Base-by-base conservation (phyloP, 1,140 invertebrate species). In the Drosophila santomea region DNA sequence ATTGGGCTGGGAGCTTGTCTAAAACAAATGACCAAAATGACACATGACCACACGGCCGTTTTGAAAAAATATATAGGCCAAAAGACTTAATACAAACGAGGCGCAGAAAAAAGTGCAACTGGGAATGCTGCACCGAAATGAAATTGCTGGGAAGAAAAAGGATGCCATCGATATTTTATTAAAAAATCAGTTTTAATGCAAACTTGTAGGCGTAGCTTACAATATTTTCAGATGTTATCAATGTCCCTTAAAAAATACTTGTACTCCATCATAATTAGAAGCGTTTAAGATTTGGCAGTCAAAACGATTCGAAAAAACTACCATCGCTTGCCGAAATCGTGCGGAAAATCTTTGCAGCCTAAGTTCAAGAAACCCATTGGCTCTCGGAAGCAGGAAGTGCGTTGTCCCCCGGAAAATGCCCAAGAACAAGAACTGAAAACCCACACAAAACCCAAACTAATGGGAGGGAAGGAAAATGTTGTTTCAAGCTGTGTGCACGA, bases 21-120 rank as follows among this genome's bases (percentile, higher is more conserved):
- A 83, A 88, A 88, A 89, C 84, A 89, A 88, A 88, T 89, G 84
- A 84, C 67, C 84, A 83, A 89, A 89, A 88, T 89, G 84, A 89
- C 80, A 89, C 84, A 89, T 82, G 83, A 74, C 73, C 74, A 77
- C 38, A 43, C 35, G 73, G 32, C 25, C 50, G 39, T 28, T 17
- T 35, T 44, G 58, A 61, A 61, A 57, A 78, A 79, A 78, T 67
- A 88, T 86, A 54, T 88, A 66, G 78, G 71, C 78, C 83, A 80
- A 76, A 60, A 75, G 61, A 55, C 44, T 41, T 50, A 48, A 66
- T 41, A 44, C 59, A 64, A 59, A 57, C 43, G 56, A 36, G 62
- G 6, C 11, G 6, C 39, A 39, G 28, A 54, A 45, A 41, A 35
- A 48, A 28, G 23, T 0, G 6, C 25, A n/a, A 25, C 23, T 8